These are phyloP conservation scores for Dryadula phaetusa DNA, from an alignment of 2,888 invertebrate genomes.

Conservation along the genomic window DNA sequence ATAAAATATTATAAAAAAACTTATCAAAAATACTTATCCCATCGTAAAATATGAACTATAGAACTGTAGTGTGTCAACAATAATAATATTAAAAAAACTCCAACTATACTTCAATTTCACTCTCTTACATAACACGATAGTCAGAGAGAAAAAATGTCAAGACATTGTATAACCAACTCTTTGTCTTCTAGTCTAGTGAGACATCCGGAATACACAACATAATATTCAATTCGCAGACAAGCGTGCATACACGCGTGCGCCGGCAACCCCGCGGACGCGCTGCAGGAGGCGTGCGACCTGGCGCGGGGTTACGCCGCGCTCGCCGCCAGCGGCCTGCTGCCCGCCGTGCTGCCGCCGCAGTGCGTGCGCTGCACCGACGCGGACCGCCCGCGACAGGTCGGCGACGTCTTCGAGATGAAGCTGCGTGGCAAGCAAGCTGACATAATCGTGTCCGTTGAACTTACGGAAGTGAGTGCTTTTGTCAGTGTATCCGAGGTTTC, in stretches of 20 bases:
- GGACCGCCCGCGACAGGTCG: constrained; percentile 73
- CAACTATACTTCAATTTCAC: too few relatives aligned
- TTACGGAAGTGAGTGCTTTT: constrained; percentile 62
- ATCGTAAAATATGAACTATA: too few relatives aligned
- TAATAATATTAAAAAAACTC: too few relatives aligned
- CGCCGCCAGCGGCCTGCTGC: constrained; percentile 85
- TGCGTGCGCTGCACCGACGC: constrained; percentile 86
- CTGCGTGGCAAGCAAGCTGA: constrained; percentile 91
- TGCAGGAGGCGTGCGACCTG: constrained; percentile 86
- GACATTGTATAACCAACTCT: too few relatives aligned
- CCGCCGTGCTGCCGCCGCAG: constrained; percentile 85
- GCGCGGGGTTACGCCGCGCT: constrained; percentile 88
- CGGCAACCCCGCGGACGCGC: constrained; percentile 62
- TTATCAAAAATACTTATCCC: too few relatives aligned
- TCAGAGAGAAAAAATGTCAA: too few relatives aligned
- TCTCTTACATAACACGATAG: too few relatives aligned
- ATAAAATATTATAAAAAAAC: too few relatives aligned
- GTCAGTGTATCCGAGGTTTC: too few relatives aligned
- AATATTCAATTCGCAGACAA: constrained; percentile 71
- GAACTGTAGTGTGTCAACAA: too few relatives aligned
- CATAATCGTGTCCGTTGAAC: constrained; percentile 90
- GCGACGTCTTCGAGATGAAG: constrained; percentile 87
- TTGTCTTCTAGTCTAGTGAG: too few relatives aligned
- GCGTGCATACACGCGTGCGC: constrained; percentile 89
- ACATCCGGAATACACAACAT: too few relatives aligned